Evolutionary conservation across 2,888 invertebrate genomes (phyloP), one percentile per base, ranked within the genome.

Genomic region (Aproaerema taeniolella): DNA sequence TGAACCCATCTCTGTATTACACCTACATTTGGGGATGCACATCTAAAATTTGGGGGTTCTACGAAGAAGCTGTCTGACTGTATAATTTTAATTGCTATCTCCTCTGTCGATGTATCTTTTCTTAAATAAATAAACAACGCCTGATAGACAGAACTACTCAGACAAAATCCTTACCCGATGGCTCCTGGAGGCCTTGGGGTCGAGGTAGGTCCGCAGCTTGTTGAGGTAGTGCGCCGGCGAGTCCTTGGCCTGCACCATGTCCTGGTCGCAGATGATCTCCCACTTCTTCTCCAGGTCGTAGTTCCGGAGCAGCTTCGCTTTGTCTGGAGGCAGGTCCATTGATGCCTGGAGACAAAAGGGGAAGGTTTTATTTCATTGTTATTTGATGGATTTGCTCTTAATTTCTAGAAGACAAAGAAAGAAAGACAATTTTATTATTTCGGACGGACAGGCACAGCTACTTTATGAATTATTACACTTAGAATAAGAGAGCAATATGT

Each of bases 211-310:
- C 61, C 94, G 90, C 60, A 99, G 89, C 82, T 98, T 98, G 79
- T 95, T 95, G 73, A 99, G 91, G 89, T 99, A 99, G 82, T 96
- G 96, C 41, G 95, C 91, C 34, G 99, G 99, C 35, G 98, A 95
- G 81, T 98, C 97, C 85, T 98, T 98, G n/a, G 97, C 98, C 72
- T 96, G 96, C 58, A 98, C 97, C 91, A 95, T 93, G 90, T 98
- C 98, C 94, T 98, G 98, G 91, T 99, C 99, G 89, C 98, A 98
- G 86, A 99, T 97, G 79, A 99, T 95, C 86, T 99, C 98, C 99
- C 99, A 99, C 88, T 99, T 99, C 86, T 98, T 98, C 77, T 98
- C 96, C 79, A 95, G 93, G 85, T 98, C 98, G 77, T 99, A 99
- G 75, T 94, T 95, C 61, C 95, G 94, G 50, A 97, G 88, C 26